Conservation (phyloP, 30 jellyfish, hydroid and myxozoan species). For the Turritopsis dohrnii region DNA sequence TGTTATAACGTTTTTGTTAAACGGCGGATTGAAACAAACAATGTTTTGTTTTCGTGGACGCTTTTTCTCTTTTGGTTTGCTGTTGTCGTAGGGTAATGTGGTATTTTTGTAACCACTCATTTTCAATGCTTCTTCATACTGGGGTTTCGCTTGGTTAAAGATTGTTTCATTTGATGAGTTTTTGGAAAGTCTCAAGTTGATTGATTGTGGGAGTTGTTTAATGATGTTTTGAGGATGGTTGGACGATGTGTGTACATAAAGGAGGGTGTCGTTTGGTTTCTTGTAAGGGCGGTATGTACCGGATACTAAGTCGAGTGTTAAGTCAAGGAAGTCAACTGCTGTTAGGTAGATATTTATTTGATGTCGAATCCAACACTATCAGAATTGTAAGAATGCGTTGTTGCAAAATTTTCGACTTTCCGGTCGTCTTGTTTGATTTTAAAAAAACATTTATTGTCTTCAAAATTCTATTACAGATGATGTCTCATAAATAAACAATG, state of each 20-base stretch:
- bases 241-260: background rate
- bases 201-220: background rate
- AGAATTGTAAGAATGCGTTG: too few species aligned
- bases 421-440: too few species aligned
- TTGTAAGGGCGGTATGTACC: background rate
- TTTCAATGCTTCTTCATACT: constrained; percentile 5
- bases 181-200: background rate
- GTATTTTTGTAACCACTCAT: background rate
- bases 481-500: too few species aligned
- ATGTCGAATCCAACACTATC: too few species aligned
- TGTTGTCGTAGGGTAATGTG: background rate
- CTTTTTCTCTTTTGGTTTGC: background rate
- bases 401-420: too few species aligned
- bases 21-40: background rate
- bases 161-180: background rate
- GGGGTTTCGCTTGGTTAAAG: background rate
- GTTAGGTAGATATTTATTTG: too few species aligned
- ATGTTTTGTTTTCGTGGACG: background rate
- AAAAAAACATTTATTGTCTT: too few species aligned
- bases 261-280: background rate
- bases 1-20: background rate
- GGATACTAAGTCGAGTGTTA: background rate
- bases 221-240: background rate
- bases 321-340: background rate
- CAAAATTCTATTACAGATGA: too few species aligned